Base-by-base conservation (phyloP, 2,888 invertebrate species). In the Anthophora plumipes region DNA sequence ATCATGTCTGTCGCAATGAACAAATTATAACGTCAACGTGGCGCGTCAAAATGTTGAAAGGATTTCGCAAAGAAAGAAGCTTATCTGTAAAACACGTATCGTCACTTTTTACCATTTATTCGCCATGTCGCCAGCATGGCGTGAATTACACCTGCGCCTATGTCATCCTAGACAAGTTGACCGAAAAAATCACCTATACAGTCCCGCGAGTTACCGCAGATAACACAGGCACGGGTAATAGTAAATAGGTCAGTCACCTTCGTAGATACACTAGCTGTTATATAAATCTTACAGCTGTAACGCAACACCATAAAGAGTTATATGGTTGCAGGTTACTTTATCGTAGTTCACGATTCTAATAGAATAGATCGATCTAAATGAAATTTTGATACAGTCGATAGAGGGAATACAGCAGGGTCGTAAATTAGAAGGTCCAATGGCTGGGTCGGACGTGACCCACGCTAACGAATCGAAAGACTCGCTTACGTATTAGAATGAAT, bases 201-300 rank as follows among this genome's bases (percentile, higher is more conserved):
- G 25, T 22, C 43, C 37, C 50, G 50, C 22, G 37, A 57, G 67
- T 82, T 67, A 76, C 82, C 81, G 78, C 74, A 86, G 85, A 87
- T 88, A 87, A 85, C 74, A 50, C 77, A 52, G 77, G 67, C 80
- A 82, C 85, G 71, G 52, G 80, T 69, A 81, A 79, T 83, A 75
- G 86, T 85, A 87, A 87, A 86, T 87, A 77, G 87, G 87, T 86
- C 88, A 87, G 80, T 86, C 84, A 87, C 88, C 87, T 87, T 84
- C 83, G 78, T 77, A 77, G 82, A 83, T 80, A 88, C 66, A 84
- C 76, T 77, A 59, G 83, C 68, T 67, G 85, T 87, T 85, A 86
- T 80, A 86, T 86, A 87, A 87, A 87, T 78, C 86, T 80, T 61
- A 25, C 70, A 57, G 50, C 52, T 66, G 77, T 83, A 85, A 80